Evolutionary conservation across 2,113 vertebrate genomes (phyloP), one percentile per base, ranked within the genome.

Genomic region (Phalacrocorax pelagicus): DNA sequence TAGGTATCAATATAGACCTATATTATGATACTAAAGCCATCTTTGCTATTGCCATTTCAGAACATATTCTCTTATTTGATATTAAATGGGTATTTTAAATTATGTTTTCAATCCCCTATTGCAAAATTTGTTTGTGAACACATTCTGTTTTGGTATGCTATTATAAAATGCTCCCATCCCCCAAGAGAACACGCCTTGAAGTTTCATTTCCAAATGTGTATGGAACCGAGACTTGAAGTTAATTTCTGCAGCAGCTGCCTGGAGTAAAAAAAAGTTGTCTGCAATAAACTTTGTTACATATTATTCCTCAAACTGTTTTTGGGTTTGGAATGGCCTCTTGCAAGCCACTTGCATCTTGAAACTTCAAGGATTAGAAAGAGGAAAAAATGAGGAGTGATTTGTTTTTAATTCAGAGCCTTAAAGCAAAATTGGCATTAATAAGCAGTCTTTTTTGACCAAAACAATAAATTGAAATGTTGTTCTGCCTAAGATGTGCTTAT

Each of bases 391-490:
- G 62, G 78, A 96, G 62, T 81, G 80, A 96, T 96, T 96, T 92
- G 84, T 65, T 97, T 97, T 95, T 95, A 97, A 96, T 96, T 95
- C 75, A 63, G 84, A 87, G 89, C 81, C 91, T 95, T 92, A 83
- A 95, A 97, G 91, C 79, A 93, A 94, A 95, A 93, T 93, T 95
- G 91, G 91, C 95, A 93, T 97, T 95, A 92, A 91, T 92, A 95
- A 92, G 95, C 81, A 90, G 89, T 86, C 89, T 66, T 92, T 87
- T 94, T 80, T 55, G 95, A 94, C 89, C 84, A 91, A 95, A 96
- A 96, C 94, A 97, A 97, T 94, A 91, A 90, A 92, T 82, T 90
- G 86, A 77, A 95, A 80, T 80, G 59, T 80, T 91, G 54, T 80
- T 94, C 93, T 88, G 91, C 81, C 91, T 90, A 90, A 88, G 63